Evolutionary conservation across 2,888 invertebrate species (phyloP).

Genomic region (Desoria tigrina): DNA sequence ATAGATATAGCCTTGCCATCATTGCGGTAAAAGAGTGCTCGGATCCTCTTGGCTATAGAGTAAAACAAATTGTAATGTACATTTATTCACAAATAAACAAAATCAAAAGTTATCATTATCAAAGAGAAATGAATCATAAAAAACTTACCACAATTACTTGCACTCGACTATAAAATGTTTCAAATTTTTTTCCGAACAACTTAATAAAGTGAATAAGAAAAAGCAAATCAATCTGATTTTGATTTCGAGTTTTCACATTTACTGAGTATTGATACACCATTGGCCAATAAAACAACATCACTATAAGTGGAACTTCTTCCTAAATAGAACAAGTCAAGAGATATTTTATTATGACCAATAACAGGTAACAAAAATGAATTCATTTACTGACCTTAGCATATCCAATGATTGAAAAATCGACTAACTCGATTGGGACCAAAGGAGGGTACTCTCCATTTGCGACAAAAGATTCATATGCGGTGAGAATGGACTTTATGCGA

Average conservation of each 20-base stretch:
- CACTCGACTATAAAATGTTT: conserved; percentile 34
- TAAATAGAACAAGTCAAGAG: conserved; percentile 15
- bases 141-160: conserved; percentile 39
- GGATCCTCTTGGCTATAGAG: conserved; percentile 27
- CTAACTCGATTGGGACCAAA: not conserved
- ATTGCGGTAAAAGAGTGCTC: conserved; percentile 36
- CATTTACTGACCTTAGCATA: no score
- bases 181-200: conserved; percentile 33
- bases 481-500: conserved; percentile 25
- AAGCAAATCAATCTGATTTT: no score
- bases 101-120: not conserved
- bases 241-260: conserved; percentile 18
- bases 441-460: conserved; percentile 4
- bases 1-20: conserved; percentile 40
- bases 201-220: conserved; percentile 26
- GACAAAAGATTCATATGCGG: conserved; percentile 19
- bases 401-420: no score
- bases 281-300: conserved; percentile 42
- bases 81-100: not conserved
- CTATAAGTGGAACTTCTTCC: conserved; percentile 38
- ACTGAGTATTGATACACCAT: conserved; percentile 27
- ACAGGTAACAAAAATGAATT: no score
- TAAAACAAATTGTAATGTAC: conserved; percentile 1
- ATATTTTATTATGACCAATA: no score
- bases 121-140: conserved; percentile 8